Base-by-base conservation (phyloP, 2,888 invertebrate species). In the Agonopterix alstromeriana region DNA sequence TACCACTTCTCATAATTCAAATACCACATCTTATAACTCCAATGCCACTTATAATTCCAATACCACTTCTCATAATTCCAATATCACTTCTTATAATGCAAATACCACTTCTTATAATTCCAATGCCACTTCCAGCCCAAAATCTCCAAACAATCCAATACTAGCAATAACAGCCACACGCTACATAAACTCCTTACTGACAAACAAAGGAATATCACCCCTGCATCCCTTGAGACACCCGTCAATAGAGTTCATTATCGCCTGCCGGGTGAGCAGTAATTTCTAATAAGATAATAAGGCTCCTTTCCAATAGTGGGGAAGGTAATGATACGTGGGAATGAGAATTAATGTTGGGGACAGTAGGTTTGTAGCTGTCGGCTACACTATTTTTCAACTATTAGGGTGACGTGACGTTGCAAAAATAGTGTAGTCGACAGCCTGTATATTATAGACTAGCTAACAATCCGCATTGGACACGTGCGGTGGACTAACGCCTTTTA, bases 281-380 rank as follows among this genome's bases (percentile, higher is more conserved):
- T 80, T 72, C 77, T 80, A 78, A 80, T 82, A 81, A 80, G 73
- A 72, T 75, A 78, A 76, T 76, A 74, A 70, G 74, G 68, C 60
- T 59, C 67, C 65, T 67, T 77, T 75, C 77, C 77, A 75, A 81
- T 80, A 77, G 71, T 60, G 51, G 63, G 63, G 10, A n/a, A 46
- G 65, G 64, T 73, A 72, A 72, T 73, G 73, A 73, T 56, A 59
- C 60, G 58, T 38, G 56, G 55, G 57, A 61, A 71, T 64, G 57
- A 65, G 65, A 64, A 67, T 65, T 61, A 63, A 70, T 70, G 65
- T 54, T 49, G 49, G 27, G 27, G 27, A 27, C 27, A 27, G 27
- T 27, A 27, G 27, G 27, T 27, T 27, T 27, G 27, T 27, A 7
- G 27, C 27, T 27, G 27, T 27, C 27, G 27, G 27, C 27, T 27